Percentiles rank a stretch among this genome's conserved stretches.
phyloP scores from a whole-genome alignment of 1,140 invertebrate genomes.

The Prorops nasuta region DNA sequence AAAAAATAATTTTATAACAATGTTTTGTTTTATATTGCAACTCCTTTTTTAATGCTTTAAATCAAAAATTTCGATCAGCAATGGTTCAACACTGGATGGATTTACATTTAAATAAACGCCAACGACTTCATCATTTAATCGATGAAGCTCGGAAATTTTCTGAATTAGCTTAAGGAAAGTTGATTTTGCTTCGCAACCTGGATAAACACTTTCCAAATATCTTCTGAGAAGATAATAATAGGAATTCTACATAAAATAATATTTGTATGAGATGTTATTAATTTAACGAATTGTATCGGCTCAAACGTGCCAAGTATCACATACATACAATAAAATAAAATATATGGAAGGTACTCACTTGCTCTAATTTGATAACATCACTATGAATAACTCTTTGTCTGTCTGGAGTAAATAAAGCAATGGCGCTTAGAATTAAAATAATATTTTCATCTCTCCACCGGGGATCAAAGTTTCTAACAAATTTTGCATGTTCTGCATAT shows the following conservation, averaged over 20 bases:
- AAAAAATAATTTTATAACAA: neutral
- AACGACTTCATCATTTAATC: slow-evolving; percentile 82
- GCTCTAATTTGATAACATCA: slow-evolving; percentile 83
- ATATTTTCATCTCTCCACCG: slow-evolving; percentile 85
- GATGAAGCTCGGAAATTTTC: slow-evolving; percentile 83
- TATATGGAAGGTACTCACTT: slow-evolving; percentile 57
- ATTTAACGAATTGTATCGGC: neutral
- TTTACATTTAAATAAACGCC: slow-evolving; percentile 87
- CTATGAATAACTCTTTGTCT: slow-evolving; percentile 76
- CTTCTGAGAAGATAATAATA: slow-evolving; percentile 85
- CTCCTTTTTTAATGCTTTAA: slow-evolving; percentile 62
- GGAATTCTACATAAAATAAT: slow-evolving; percentile 69
- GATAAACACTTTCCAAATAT: slow-evolving; percentile 81
- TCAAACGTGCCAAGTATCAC: too few relatives aligned
- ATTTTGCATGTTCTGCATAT: slow-evolving; percentile 80
- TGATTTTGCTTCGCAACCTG: slow-evolving; percentile 79
- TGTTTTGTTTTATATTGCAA: neutral
- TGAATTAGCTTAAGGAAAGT: slow-evolving; percentile 84
- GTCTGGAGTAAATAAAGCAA: slow-evolving; percentile 83
- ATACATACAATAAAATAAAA: neutral
- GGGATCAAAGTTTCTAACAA: slow-evolving; percentile 77
- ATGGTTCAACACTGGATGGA: slow-evolving; percentile 83
- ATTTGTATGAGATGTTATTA: neutral
- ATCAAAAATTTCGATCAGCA: slow-evolving; percentile 91
- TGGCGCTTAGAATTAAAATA: slow-evolving; percentile 85